phyloP scores from a whole-genome alignment of 2,888 invertebrate species.

The Clanis bilineata region DNA sequence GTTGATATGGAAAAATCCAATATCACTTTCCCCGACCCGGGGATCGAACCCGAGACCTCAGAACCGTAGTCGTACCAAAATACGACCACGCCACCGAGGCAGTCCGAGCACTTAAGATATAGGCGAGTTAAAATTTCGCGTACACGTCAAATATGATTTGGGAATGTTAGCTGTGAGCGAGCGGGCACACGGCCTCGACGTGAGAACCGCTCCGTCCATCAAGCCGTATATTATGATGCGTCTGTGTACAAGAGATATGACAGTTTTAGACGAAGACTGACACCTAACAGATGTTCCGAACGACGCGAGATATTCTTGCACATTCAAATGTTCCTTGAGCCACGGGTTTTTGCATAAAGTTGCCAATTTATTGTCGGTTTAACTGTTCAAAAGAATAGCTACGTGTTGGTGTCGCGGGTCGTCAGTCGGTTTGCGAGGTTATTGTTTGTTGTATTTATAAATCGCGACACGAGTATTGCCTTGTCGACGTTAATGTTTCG shows the following conservation, averaged over 20 bases:
- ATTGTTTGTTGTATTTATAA: conserved; percentile 7
- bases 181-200: not conserved
- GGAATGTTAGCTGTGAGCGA: not conserved
- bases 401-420: not conserved
- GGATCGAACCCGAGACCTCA: too few relatives aligned
- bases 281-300: conserved; percentile 19
- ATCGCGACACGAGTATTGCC: conserved; percentile 39
- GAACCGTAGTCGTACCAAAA: too few relatives aligned
- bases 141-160: not conserved
- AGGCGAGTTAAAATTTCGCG: conserved; percentile 1
- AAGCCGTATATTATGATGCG: conserved; percentile 13
- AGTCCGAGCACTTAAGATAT: not conserved
- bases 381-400: not conserved
- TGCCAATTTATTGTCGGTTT: not conserved
- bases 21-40: too few relatives aligned
- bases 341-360: conserved; percentile 1
- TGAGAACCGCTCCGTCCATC: not conserved
- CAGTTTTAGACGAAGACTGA: conserved; percentile 21
- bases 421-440: not conserved
- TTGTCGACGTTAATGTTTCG: conserved; percentile 56
- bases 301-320: conserved; percentile 10
- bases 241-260: conserved; percentile 20
- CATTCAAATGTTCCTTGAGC: conserved; percentile 12
- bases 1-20: too few relatives aligned
- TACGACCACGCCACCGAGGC: too few relatives aligned